Evolutionary conservation across 1,140 invertebrate species (phyloP), one percentile per base, ranked within the genome.

Genomic region (Dinoponera quadriceps): DNA sequence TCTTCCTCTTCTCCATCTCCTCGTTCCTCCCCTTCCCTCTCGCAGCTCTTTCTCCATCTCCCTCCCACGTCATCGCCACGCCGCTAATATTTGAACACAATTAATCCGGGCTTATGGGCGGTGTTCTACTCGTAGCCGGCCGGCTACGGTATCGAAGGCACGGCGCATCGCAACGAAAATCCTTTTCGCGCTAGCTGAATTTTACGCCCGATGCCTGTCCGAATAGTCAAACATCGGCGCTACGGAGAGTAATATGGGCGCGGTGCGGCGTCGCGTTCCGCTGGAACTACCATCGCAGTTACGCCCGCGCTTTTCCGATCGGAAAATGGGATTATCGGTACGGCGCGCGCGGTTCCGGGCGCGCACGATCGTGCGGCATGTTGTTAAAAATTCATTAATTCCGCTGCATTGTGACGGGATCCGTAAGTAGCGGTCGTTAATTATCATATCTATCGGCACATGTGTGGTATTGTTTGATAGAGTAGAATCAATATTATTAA

Each of bases 71-170:
- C 81, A 57, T 16, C 65, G 62, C 81, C 86, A 54, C 55, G 57
- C 62, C 75, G 85, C 90, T 91, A 92, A 93, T 93, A 93, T 93
- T 93, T 93, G 92, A 91, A 91, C 87, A 87, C 91, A 91, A 93
- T 93, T 93, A 93, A 93, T 93, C 89, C 89, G 65, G 84, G 82
- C 85, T 88, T 88, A 88, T 59, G 60, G 83, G 49, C 62, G 86
- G 51, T 68, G 73, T 54, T 62, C 44, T 65, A 65, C 83, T 80
- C 86, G 74, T 65, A 38, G 55, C 66, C 73, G 60, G 68, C 51
- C 81, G 38, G 22, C 38, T 65, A 49, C 49, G 22, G 55, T 75
- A 69, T 80, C 63, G 86, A 69, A 80, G 51, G 25, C 16, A 48
- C 55, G 51, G 62, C 16, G 57, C 69, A 68, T 71, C 71, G 74